A percentile compares a stretch with the other conserved stretches of the same genome.
Evolutionary conservation across 35 echinoderm and acorn worm genomes (phyloP).

Genomic region (Ptychodera flava): DNA sequence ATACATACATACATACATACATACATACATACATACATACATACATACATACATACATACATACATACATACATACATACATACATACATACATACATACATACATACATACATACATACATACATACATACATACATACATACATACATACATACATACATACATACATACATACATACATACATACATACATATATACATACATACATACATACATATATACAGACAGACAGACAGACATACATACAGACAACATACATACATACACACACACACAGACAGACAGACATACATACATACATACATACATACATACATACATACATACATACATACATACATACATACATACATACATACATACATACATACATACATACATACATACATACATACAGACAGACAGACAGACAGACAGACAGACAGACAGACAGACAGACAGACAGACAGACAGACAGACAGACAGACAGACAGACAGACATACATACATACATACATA

Average conservation of each 20-base stretch:
- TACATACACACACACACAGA: not conserved
- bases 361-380: constrained; percentile 33
- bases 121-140: too few species aligned
- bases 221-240: constrained; percentile 22
- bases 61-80: not conserved
- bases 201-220: constrained; percentile 20
- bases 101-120: too few species aligned
- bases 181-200: not conserved
- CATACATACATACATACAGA: constrained; percentile 32
- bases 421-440: not conserved
- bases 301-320: not conserved
- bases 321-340: constrained; percentile 25
- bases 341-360: constrained; percentile 35
- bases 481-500: not conserved
- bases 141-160: too few species aligned
- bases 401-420: not conserved
- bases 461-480: not conserved
- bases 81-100: not conserved
- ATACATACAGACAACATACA: constrained; percentile 17
- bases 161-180: not conserved
- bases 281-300: not conserved
- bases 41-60: not conserved
- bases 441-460: not conserved
- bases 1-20: not conserved
- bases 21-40: not conserved